Base-by-base conservation (phyloP, 2,888 invertebrate species). In the Catocala nupta region DNA sequence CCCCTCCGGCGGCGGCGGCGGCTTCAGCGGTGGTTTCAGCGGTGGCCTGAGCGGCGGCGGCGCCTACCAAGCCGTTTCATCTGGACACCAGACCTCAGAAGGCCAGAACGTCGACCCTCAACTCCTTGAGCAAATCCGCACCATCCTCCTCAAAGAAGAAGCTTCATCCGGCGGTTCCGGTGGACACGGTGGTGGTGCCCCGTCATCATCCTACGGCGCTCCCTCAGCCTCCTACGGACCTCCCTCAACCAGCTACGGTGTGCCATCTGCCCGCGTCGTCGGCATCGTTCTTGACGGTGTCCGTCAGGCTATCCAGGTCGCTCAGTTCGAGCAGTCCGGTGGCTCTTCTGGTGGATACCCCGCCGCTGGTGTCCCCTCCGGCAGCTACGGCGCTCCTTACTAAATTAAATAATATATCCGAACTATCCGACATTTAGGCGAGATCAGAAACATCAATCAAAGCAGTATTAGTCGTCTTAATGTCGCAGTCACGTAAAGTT, bases 231-330 rank as follows among this genome's bases (percentile, higher is more conserved):
- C 93, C 72, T 96, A 96, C 80, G 96, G 96, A 55, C 96, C 93
- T 61, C 97, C 97, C 65, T 90, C 91, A 11, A 62, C 96, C 95
- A 81, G 91, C 89, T 83, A 93, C 93, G 81, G 94, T 55, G 87
- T 83, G 39, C 87, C 87, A 5, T 86, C 86, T 50, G 87, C 87
- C 73, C 95, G 96, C 78, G 97, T 98, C 60, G 97, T 97, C 76
- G 98, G 97, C 75, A 96, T 98, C 90, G 96, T 97, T 90, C 96
- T 98, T 71, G 98, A 97, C 81, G 97, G 97, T 71, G 97, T 97
- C 83, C 97, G 97, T 82, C 97, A 97, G 82, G 97, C 97, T 78
- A 97, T 98, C 91, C 97, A 98, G 89, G 97, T 98, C 71, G 98
- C 98, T 49, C 97, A 98, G 84, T 97, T 96, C 95, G 95, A 96